Percentiles rank a stretch among this genome's conserved stretches.
These are phyloP conservation scores for Plectropomus leopardus DNA, from an alignment of 2,113 vertebrate genomes.

Conservation along the genomic window DNA sequence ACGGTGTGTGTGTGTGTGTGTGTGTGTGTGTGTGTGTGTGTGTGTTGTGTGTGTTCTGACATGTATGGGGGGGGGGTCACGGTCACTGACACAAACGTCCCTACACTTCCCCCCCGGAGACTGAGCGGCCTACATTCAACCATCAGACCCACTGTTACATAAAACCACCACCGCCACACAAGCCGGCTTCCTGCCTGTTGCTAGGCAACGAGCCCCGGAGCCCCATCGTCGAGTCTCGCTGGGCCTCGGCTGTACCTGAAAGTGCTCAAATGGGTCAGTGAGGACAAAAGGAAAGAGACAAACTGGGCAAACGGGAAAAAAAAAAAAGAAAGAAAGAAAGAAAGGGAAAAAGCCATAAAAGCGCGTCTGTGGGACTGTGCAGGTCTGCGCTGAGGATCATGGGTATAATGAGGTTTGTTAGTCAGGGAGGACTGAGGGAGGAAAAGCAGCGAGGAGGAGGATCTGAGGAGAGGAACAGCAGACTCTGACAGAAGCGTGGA, in stretches of 20 bases:
- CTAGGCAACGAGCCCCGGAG: constrained; percentile 79
- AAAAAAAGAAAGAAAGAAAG: too few relatives aligned
- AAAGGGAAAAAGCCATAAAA: not conserved
- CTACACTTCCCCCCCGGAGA: constrained; percentile 22
- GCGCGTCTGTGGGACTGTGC: not conserved
- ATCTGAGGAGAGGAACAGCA: not conserved
- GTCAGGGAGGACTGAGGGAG: not conserved
- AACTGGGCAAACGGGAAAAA: not conserved
- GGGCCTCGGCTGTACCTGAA: constrained; percentile 59
- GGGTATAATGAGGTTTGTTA: constrained; percentile 11
- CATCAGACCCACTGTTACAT: constrained; percentile 71
- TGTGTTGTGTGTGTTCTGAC: too few relatives aligned
- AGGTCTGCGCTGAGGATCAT: constrained; percentile 16
- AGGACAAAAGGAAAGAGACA: constrained; percentile 56
- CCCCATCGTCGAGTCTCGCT: constrained; percentile 42
- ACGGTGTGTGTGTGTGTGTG: not conserved
- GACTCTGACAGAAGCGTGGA: not conserved
- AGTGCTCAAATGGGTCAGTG: constrained; percentile 59
- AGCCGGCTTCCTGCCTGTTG: constrained; percentile 72
- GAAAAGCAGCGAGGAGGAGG: too few relatives aligned
- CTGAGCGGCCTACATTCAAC: constrained; percentile 74
- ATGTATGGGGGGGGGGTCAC: not conserved
- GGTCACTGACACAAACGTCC: constrained; percentile 31
- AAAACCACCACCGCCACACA: constrained; percentile 56
- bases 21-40: not conserved